Base-by-base conservation (phyloP, 2,797 vertebrate species). In the Cyclura pinguis region DNA sequence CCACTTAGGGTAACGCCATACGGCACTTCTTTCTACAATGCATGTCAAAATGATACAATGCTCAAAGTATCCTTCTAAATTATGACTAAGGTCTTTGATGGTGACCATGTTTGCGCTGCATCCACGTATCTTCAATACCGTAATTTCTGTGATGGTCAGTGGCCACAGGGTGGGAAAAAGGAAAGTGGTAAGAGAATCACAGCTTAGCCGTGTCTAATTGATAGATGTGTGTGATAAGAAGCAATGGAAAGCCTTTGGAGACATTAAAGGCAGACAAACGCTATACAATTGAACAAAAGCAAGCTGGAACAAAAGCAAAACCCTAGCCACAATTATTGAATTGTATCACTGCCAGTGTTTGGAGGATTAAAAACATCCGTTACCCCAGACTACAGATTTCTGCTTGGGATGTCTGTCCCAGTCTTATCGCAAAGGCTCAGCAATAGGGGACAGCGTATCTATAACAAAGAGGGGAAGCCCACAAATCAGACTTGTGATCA, bases 61-160 rank as follows among this genome's bases (percentile, higher is more conserved):
- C 18, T 32, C 77, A 89, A 90, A 91, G 74, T 64, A 7, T 86
- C 0, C 55, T 91, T 93, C 92, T 55, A 80, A 80, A 90, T 89
- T 67, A 89, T 55, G 87, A 95, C 76, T 74, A 80, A 1, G 4
- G 32, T 76, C 13, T 85, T 84, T 22, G 38, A 85, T 4, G 89
- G 92, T 88, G 29, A 1, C 89, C 91, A 55, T 88, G 88, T 93
- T 90, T 93, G 72, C 16, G 88, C 18, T 38, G 22, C 80, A 87
- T 72, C 62, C 38, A 80, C 50, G 93, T 94, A 77, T 55, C 29
- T 91, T 82, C 72, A 80, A 80, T 77, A 8, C 16, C 67, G 62
- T 22, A 84, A 88, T 91, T 85, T 80, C 82, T 86, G 52, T 57
- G n/a, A 88, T 88, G 24, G 52, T 50, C 93, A 85, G 84, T n/a